Conservation (phyloP, 2,113 vertebrate species). For the Collichthys lucidus region DNA sequence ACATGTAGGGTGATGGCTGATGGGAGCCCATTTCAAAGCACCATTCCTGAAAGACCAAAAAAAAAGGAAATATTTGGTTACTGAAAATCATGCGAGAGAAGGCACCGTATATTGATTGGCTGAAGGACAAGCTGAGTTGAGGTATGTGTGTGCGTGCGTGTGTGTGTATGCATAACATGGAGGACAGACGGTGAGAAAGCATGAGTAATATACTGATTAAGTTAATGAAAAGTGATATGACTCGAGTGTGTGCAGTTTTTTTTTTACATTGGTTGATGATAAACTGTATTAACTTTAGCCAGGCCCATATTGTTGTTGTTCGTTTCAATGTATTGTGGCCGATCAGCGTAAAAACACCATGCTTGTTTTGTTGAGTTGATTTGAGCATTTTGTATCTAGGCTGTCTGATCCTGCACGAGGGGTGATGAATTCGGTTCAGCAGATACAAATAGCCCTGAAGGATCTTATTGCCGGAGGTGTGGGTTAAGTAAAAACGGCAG, state of each 20-base stretch:
- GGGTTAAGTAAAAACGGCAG: not conserved
- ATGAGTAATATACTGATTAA: conserved; percentile 35
- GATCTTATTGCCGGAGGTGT: conserved; percentile 23
- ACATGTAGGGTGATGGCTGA: conserved; percentile 8
- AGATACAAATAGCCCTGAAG: conserved; percentile 33
- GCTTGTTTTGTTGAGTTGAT: not conserved
- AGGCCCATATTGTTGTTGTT: conserved; percentile 1
- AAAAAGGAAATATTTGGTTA: conserved; percentile 41
- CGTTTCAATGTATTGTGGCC: conserved; percentile 9
- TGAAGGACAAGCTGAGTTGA: conserved; percentile 1
- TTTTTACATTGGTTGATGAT: not conserved
- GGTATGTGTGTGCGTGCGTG: not conserved
- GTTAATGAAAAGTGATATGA: conserved; percentile 12
- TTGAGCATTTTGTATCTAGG: conserved; percentile 7
- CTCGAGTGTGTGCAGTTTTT: conserved; percentile 2
- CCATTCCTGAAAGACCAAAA: conserved; percentile 54
- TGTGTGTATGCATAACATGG: conserved; percentile 7
- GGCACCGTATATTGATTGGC: not conserved
- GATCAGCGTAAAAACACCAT: conserved; percentile 5
- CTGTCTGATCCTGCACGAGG: conserved; percentile 7
- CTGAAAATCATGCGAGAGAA: conserved; percentile 31
- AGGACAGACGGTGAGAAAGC: not conserved
- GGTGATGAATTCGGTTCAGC: not conserved
- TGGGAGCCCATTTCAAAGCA: conserved; percentile 19
- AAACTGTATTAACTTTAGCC: not conserved